These are phyloP conservation scores for Sussaba pulchella DNA, from an alignment of 2,888 invertebrate species.

Conservation along the genomic window DNA sequence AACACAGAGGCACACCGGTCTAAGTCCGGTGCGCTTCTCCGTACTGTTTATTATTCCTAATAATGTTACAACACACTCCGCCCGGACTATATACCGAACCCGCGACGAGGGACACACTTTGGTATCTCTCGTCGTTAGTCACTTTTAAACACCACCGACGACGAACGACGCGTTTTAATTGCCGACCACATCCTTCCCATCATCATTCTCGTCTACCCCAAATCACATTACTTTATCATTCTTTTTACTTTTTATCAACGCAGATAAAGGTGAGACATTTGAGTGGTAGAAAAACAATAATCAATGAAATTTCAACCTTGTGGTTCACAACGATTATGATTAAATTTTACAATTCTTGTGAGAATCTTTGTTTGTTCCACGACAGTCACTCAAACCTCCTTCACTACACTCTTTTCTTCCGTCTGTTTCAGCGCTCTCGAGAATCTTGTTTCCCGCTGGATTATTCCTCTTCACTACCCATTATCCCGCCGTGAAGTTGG, in stretches of 20 bases:
- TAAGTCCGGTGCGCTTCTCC: slow-evolving; percentile 21
- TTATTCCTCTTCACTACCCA: slow-evolving; percentile 23
- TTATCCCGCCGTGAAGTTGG: slow-evolving; percentile 28
- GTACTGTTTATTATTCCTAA: slow-evolving; percentile 47
- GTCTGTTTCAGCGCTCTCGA: slow-evolving; percentile 4
- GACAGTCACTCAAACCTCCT: background rate
- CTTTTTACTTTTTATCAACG: background rate
- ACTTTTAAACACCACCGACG: slow-evolving; percentile 50
- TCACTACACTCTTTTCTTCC: slow-evolving; percentile 1
- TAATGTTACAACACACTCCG: slow-evolving; percentile 38
- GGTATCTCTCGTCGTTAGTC: slow-evolving; percentile 57
- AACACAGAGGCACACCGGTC: slow-evolving; percentile 28
- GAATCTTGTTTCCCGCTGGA: slow-evolving; percentile 32
- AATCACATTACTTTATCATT: too few relatives aligned
- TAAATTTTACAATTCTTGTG: background rate
- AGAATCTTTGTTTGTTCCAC: background rate
- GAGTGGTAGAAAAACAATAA: too few relatives aligned
- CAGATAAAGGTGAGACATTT: background rate
- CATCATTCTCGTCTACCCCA: background rate
- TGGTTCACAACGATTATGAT: background rate
- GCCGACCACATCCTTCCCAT: slow-evolving; percentile 9
- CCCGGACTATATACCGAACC: background rate
- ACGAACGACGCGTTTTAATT: slow-evolving; percentile 21
- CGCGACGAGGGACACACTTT: slow-evolving; percentile 46
- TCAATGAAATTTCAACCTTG: background rate